Evolutionary conservation across 2,797 vertebrate species (phyloP), one percentile per base, ranked within the genome.

Genomic region (Aythya fuligula): DNA sequence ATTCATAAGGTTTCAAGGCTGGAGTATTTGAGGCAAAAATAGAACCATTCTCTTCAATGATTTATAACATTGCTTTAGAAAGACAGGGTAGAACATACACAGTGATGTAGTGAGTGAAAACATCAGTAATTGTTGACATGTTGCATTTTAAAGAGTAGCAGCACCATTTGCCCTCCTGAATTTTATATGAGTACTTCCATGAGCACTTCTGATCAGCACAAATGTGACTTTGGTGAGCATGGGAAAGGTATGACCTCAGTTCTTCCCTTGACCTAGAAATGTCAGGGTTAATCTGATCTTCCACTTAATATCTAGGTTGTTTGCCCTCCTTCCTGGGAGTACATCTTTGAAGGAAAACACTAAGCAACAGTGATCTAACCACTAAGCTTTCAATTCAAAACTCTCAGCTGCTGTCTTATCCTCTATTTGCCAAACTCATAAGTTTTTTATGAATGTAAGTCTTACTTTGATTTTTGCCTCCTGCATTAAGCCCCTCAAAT

Each of bases 51-150:
- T 97, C 94, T 94, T 98, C 96, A 98, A 98, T 97, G 96, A 98
- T 98, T 98, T 97, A 98, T 97, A 97, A 97, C 96, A 97, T 96
- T 97, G 92, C 96, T 98, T 98, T 95, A 97, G 96, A 96, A 76
- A 97, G 96, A 97, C 92, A 94, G 94, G 45, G 95, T 94, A 97
- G 97, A 98, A 97, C 96, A 97, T 85, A 89, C 39, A 86, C 81
- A 95, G 85, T 75, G 82, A 95, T 96, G 97, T 94, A 96, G 95
- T 95, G 91, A 97, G 95, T 89, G 91, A 96, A 96, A 97, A 97
- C 57, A 91, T 74, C 93, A 97, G 89, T 93, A 93, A 87, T 96
- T 96, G 89, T 95, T 95, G 93, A 89, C 92, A 67, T 82, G 81
- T 92, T 93, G 86, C 76, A 91, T 94, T 96, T 96, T 96, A 83